A percentile compares a stretch with the other conserved stretches of the same genome.
These are phyloP conservation scores for Amblyraja radiata DNA, from an alignment of 2,797 vertebrate genomes.

Conservation along the genomic window DNA sequence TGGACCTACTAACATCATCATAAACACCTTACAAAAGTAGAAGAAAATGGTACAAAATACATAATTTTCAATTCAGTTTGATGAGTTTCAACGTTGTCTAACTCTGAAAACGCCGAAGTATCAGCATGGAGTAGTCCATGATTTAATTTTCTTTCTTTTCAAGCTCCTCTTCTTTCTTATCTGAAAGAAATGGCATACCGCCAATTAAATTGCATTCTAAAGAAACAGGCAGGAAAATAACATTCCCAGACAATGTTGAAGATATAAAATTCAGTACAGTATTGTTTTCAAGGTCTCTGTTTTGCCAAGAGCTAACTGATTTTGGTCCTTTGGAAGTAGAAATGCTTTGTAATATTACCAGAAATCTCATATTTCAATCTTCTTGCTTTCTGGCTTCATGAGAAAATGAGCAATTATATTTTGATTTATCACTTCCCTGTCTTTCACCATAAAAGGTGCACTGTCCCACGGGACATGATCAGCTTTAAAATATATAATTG, in stretches of 20 bases:
- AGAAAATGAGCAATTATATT: not conserved
- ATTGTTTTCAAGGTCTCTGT: not conserved
- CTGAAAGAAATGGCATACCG: conserved; percentile 10
- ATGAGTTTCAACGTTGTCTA: not conserved
- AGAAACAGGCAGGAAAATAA: not conserved
- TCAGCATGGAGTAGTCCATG: not conserved
- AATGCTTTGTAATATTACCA: not conserved
- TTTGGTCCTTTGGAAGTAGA: not conserved
- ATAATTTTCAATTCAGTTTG: not conserved
- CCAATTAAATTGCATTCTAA: not conserved
- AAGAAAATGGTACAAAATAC: conserved; percentile 36
- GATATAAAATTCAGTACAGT: not conserved
- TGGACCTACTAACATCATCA: not conserved
- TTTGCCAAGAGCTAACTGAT: not conserved
- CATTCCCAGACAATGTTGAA: not conserved
- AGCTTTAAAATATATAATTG: not conserved
- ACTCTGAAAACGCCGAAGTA: not conserved
- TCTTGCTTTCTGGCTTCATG: not conserved
- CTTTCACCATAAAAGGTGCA: not conserved
- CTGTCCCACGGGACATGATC: not conserved
- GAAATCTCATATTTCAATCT: not conserved
- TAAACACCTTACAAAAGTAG: conserved; percentile 34
- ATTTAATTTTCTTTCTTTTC: conserved; percentile 17
- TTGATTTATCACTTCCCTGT: not conserved
- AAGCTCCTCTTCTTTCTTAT: not conserved